Conservation (phyloP, 2,797 vertebrate genomes). For the Paguma larvata region DNA sequence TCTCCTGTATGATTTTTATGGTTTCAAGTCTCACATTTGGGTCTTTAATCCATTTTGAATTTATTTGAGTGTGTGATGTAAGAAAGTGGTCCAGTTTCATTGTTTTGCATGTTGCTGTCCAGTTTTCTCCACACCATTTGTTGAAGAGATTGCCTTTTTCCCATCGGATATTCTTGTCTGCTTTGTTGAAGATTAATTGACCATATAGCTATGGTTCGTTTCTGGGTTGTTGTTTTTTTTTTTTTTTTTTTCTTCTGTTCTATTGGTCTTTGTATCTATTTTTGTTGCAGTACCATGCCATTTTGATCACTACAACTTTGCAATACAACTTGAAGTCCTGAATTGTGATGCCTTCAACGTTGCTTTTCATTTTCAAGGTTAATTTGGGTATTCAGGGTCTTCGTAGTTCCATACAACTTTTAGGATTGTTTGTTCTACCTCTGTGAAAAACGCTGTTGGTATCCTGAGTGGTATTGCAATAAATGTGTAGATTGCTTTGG, state of each 20-base stretch:
- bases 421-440: background rate
- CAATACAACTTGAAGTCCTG: background rate
- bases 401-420: background rate
- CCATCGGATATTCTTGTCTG: background rate
- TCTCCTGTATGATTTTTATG: background rate
- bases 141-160: background rate
- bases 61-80: background rate
- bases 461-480: background rate
- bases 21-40: background rate
- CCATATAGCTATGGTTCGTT: background rate
- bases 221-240: background rate
- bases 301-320: background rate
- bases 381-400: background rate
- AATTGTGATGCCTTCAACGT: background rate
- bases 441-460: background rate
- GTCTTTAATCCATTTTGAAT: background rate
- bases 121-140: background rate
- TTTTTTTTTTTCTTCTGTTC: background rate
- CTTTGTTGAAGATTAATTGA: background rate
- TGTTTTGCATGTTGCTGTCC: background rate
- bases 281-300: background rate
- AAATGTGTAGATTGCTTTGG: background rate
- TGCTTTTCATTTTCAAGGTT: background rate
- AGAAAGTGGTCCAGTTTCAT: background rate
- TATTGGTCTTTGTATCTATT: background rate